Evolutionary conservation across 2,113 vertebrate genomes (phyloP).

Genomic region (Procavia capensis): DNA sequence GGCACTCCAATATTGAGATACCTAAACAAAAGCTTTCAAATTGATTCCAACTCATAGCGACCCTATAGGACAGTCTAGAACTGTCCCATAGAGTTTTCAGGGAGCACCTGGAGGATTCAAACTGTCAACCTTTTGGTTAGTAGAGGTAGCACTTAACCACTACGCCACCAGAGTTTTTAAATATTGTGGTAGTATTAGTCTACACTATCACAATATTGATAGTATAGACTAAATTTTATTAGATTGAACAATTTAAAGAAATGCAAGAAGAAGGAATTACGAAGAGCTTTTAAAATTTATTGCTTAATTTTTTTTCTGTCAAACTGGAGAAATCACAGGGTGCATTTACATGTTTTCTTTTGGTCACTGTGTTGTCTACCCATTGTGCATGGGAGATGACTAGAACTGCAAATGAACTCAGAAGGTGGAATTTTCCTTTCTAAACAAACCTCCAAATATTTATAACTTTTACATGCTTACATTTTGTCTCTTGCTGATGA

Average conservation of each 20-base stretch:
- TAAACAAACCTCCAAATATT: constrained; percentile 73
- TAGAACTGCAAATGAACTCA: constrained; percentile 57
- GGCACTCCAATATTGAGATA: background rate
- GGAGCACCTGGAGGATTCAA: too few species aligned
- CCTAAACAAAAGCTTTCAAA: too few species aligned
- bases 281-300: constrained; percentile 46
- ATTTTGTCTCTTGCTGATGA: constrained; percentile 78
- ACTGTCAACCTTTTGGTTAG: too few species aligned
- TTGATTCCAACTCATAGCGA: too few species aligned
- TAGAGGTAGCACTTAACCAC: too few species aligned
- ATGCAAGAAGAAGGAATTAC: background rate
- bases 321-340: constrained; percentile 35
- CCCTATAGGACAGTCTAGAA: too few species aligned
- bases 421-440: constrained; percentile 80
- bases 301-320: constrained; percentile 9
- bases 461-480: constrained; percentile 68
- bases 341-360: constrained; percentile 53
- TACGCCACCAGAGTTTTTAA: too few species aligned
- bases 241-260: constrained; percentile 12
- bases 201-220: too few species aligned
- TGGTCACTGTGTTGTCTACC: constrained; percentile 33
- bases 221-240: constrained; percentile 23
- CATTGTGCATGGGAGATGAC: background rate
- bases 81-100: too few species aligned
- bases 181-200: too few species aligned